Conservation (phyloP, 2,797 vertebrate genomes). For the Eulemur albifrons region DNA sequence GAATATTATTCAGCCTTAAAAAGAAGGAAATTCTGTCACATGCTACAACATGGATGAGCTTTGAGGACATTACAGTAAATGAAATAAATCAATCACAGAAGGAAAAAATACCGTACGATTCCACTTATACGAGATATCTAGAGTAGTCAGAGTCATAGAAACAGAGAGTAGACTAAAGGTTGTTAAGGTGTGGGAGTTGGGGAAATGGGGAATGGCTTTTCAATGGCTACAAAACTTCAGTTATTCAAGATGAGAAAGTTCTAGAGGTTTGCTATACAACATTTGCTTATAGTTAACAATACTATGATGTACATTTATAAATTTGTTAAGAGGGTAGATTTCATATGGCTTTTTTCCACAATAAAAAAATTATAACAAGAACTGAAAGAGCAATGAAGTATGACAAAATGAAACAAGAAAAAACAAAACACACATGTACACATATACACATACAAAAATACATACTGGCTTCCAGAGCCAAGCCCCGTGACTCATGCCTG, state of each 20-base stretch:
- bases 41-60: background rate
- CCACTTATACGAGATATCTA: background rate
- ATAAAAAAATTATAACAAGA: background rate
- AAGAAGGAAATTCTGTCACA: background rate
- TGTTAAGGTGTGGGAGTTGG: background rate
- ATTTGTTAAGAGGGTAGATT: background rate
- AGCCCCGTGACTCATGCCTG: no score
- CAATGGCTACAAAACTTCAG: background rate
- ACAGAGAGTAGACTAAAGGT: background rate
- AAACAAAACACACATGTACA: background rate
- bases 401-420: background rate
- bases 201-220: background rate
- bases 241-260: conserved; percentile 7
- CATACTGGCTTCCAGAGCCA: background rate
- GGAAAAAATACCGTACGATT: background rate
- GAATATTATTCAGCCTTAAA: background rate
- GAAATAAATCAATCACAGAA: background rate
- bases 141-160: background rate
- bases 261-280: background rate
- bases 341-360: background rate
- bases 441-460: background rate
- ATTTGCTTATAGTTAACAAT: background rate
- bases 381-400: conserved; percentile 1
- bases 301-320: background rate
- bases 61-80: background rate